Base-by-base conservation (phyloP, 2,888 invertebrate genomes). In the Tricholauxania praeusta region DNA sequence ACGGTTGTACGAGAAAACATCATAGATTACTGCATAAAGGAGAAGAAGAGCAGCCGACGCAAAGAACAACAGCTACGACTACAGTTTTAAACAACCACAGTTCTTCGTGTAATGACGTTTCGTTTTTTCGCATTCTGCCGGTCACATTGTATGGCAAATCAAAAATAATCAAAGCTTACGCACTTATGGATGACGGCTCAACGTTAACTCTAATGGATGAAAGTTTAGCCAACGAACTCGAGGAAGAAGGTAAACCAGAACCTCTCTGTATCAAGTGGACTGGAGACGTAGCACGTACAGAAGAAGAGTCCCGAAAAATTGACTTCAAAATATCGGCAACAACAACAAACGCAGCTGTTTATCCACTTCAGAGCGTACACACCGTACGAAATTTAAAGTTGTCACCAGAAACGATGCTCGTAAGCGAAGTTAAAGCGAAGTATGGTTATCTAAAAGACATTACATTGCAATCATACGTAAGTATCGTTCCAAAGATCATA, bases 181-280 rank as follows among this genome's bases (percentile, higher is more conserved):
- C 70, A 3, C 64, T 76, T 39, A 55, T 68, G 28, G 68, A 72
- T 12, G 48, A 71, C 28, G 59, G 57, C n/a, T 72, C 65, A n/a
- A 57, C 63, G 72, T 15, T 76, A 8, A 74, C 74, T 1, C 72
- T 70, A 8, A 17, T 74, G 1, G 65, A 74, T 8, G 63, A 73
- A 53, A 19, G 65, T 6, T 49, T 76, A 1, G 68, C 69, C 17
- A 15, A 74, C 22, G 15, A 32, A n/a, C 19, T 74, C 15, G 70
- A 63, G 22, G 12, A 55, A 55, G 17, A 6, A 17, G 47, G 62
- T 47, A 39, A 15, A 14, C 62, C 17, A 1, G 59, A 71, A 2
- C 65, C 71, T 12, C 68, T 73, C 3, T 73, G 69, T 12, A 63
- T 73, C 2, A 17, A 57, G 8, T 74, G 72, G 72, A 70, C 75